Base-by-base conservation (phyloP, 1,140 invertebrate species). In the Drosophila pachea region DNA sequence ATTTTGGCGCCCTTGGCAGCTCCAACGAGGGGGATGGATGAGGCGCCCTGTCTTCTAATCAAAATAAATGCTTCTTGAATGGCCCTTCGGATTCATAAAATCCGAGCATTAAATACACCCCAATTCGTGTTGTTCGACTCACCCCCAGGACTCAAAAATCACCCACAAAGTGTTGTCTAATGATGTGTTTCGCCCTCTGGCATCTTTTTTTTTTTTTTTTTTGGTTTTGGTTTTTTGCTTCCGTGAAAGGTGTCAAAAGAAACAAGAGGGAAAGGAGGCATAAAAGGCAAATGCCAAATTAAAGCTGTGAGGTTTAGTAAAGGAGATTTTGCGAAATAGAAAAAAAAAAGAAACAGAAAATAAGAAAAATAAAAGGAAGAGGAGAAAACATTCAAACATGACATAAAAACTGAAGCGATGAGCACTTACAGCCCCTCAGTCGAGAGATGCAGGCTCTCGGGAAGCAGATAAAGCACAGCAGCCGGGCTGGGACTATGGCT, bases 401-500 rank as follows among this genome's bases (percentile, higher is more conserved):
- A 50, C 68, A 68, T 52, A 68, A 76, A 60, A 72, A 66, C 31
- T 48, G 32, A 55, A 60, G 7, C 47, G 67, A 33, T 56, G 64
- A 60, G 45, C 74, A 64, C 66, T 64, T 68, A 61, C 54, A 73
- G 76, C 61, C 64, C 67, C 73, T 50, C 40, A 43, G 33, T 66
- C 48, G 35, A 75, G 74, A 75, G 74, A 82, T 82, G 61, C 49
- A 68, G 45, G 43, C 35, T 55, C 45, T 14, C 14, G 45, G 12
- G 53, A 62, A 63, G 60, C 75, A 63, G 78, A 83, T 83, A 83
- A 73, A 78, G 78, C 78, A 83, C 78, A 83, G 36, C 60, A 42
- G 54, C 49, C 50, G 58, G 53, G 12, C 22, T 3, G 22, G 22
- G 22, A 22, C 22, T 22, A 22, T 22, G 22, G 45, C 36, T 67